Conservation (phyloP, 2,113 vertebrate species). For the Garra rufa region DNA sequence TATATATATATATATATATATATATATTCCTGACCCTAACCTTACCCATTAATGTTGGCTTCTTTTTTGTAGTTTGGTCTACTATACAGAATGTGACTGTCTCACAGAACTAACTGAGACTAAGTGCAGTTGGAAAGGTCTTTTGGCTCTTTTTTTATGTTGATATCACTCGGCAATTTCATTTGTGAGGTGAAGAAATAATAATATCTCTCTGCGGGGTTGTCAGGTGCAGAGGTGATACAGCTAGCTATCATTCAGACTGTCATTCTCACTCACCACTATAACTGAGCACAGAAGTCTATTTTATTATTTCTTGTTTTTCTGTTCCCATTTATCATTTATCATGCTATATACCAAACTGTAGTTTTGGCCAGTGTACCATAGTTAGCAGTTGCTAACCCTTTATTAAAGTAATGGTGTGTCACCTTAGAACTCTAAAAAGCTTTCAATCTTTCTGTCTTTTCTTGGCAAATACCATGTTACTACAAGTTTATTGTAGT, state of each 20-base stretch:
- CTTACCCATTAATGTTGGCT: background rate
- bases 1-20: no score
- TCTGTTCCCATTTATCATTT: background rate
- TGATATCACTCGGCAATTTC: background rate
- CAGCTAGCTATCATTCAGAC: background rate
- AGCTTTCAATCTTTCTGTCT: background rate
- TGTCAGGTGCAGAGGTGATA: background rate
- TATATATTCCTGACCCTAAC: no score
- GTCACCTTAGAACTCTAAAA: conserved; percentile 2
- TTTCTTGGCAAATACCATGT: background rate
- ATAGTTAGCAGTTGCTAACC: background rate
- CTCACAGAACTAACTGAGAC: background rate
- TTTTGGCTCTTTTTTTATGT: background rate
- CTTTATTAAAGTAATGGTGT: background rate
- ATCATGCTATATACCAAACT: background rate
- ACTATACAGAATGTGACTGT: background rate
- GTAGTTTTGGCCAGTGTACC: background rate
- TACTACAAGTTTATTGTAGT: background rate
- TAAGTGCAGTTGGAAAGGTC: background rate
- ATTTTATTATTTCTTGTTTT: background rate
- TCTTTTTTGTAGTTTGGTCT: background rate
- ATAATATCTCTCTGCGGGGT: background rate
- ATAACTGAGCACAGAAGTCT: background rate
- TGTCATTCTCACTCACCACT: background rate
- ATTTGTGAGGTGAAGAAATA: conserved; percentile 1